Evolutionary conservation across 2,888 invertebrate genomes (phyloP).

Genomic region (Caenorhabditis drosophilae): DNA sequence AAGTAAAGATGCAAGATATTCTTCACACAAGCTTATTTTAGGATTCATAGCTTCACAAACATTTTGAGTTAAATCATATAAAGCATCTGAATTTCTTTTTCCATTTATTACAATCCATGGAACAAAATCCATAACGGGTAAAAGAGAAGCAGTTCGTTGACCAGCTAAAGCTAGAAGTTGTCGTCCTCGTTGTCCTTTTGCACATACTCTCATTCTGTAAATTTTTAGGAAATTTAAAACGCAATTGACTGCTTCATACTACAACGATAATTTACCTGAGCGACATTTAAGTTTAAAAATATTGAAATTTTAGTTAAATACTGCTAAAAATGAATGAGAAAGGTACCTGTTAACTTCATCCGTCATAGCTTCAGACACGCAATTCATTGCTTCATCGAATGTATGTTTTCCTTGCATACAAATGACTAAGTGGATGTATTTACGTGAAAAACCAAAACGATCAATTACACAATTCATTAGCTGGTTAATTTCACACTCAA

Average conservation of each 20-base stretch:
- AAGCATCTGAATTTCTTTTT: conserved; percentile 59
- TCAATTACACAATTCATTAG: conserved; percentile 69
- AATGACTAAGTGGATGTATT: conserved; percentile 56
- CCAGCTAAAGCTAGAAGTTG: conserved; percentile 63
- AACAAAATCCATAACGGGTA: conserved; percentile 62
- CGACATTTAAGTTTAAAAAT: too few species aligned
- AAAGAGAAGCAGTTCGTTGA: conserved; percentile 40
- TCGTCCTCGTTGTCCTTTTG: conserved; percentile 56
- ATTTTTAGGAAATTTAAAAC: background rate
- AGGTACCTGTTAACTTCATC: conserved; percentile 25
- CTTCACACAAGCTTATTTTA: conserved; percentile 37
- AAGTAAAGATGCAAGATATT: conserved; percentile 18
- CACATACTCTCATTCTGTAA: conserved; percentile 57
- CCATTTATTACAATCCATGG: conserved; percentile 68
- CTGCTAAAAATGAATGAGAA: too few species aligned
- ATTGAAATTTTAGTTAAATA: too few species aligned
- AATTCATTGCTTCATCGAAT: conserved; percentile 52
- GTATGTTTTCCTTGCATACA: conserved; percentile 51
- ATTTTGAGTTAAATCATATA: conserved; percentile 64
- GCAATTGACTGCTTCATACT: too few species aligned
- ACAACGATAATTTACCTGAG: too few species aligned
- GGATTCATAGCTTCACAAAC: conserved; percentile 61
- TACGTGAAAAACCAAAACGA: conserved; percentile 48
- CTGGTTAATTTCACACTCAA: conserved; percentile 65
- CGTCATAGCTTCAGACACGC: conserved; percentile 35